These are phyloP conservation scores for Engraulis encrasicolus DNA, from an alignment of 2,113 vertebrate genomes.

Conservation along the genomic window DNA sequence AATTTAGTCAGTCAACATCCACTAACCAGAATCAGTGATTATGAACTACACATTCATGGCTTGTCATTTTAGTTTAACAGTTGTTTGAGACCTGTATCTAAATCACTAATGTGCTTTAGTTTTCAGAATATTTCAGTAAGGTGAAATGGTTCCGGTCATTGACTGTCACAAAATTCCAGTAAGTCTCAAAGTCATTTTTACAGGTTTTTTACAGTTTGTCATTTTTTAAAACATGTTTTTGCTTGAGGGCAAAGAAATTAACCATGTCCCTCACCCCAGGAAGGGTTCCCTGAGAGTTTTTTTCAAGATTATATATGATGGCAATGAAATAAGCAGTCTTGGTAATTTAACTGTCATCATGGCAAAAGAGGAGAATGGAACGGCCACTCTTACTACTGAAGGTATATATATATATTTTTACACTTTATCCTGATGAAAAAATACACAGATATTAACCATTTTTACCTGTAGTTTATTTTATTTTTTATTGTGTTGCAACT, in stretches of 20 bases:
- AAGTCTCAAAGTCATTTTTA: not conserved
- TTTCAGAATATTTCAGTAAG: constrained; percentile 52
- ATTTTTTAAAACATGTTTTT: not conserved
- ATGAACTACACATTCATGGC: too few species aligned
- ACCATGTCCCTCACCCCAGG: not conserved
- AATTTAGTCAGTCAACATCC: too few species aligned
- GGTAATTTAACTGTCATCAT: not conserved
- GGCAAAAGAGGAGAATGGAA: not conserved
- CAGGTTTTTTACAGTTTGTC: not conserved
- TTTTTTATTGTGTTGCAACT: not conserved
- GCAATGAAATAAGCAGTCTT: not conserved
- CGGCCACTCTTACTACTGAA: not conserved
- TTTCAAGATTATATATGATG: not conserved
- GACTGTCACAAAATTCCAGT: constrained; percentile 48
- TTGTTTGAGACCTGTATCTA: not conserved
- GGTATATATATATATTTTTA: not conserved
- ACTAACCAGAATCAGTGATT: not conserved
- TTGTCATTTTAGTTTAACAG: too few species aligned
- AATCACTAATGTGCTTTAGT: constrained; percentile 51
- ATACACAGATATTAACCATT: not conserved
- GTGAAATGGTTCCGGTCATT: constrained; percentile 58
- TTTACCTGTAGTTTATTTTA: not conserved
- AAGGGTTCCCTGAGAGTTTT: not conserved
- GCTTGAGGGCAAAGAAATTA: not conserved
- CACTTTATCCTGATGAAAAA: not conserved